phyloP scores from a whole-genome alignment of 1,140 invertebrate species.

The Pentalonia nigronervosa region DNA sequence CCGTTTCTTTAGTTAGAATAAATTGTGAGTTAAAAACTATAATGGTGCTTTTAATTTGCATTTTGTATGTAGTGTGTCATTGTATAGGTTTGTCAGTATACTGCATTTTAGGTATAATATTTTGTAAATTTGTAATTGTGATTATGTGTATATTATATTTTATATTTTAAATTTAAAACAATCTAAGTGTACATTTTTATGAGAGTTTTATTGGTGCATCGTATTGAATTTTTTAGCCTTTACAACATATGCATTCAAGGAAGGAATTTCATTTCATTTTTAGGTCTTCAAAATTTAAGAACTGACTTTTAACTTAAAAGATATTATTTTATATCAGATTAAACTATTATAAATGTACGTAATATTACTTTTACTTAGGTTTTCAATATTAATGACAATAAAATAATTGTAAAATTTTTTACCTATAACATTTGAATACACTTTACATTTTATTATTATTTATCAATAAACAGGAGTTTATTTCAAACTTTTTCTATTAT shows the following conservation, averaged over 20 bases:
- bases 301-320: background rate
- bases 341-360: too few species aligned
- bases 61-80: background rate
- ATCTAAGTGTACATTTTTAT: too few species aligned
- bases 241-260: background rate
- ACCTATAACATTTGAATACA: constrained; percentile 18
- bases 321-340: background rate
- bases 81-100: too few species aligned
- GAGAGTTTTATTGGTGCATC: too few species aligned
- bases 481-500: background rate
- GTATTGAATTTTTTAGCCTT: background rate
- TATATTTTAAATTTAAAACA: too few species aligned
- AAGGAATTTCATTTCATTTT: background rate
- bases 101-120: too few species aligned
- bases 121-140: too few species aligned
- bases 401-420: background rate
- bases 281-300: background rate
- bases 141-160: too few species aligned
- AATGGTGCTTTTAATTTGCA: background rate
- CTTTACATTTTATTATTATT: background rate
- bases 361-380: background rate
- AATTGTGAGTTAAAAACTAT: background rate
- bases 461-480: background rate
- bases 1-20: background rate
- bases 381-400: background rate